Evolutionary conservation across 2,797 vertebrate species (phyloP).

Genomic region (Tympanoctomys barrerae): DNA sequence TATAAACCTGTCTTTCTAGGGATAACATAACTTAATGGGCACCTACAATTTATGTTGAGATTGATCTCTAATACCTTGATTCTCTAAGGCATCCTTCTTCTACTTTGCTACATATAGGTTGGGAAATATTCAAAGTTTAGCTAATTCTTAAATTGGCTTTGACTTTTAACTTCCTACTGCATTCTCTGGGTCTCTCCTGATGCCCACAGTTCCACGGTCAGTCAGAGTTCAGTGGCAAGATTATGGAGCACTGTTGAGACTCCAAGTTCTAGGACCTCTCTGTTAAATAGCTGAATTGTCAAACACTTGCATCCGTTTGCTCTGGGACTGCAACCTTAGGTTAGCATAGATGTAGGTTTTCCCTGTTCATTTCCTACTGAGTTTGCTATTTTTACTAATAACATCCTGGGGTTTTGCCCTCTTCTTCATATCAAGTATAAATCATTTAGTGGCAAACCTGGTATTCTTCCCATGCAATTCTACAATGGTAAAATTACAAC

Average conservation of each 20-base stretch:
- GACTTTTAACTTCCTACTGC: not conserved
- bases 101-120: not conserved
- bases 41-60: not conserved
- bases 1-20: not conserved
- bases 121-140: not conserved
- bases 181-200: not conserved
- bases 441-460: not conserved
- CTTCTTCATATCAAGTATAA: not conserved
- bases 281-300: not conserved
- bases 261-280: not conserved
- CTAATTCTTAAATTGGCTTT: not conserved
- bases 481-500: not conserved
- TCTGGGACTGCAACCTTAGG: not conserved
- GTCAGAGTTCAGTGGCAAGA: not conserved
- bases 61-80: not conserved
- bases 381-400: not conserved
- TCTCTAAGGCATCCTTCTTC: not conserved
- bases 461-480: conserved; percentile 15
- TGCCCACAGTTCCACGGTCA: not conserved
- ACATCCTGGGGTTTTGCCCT: not conserved
- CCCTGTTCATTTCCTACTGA: not conserved
- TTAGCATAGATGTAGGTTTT: not conserved
- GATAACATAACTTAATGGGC: not conserved
- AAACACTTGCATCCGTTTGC: not conserved
- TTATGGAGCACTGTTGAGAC: not conserved